Evolutionary conservation across 2,888 invertebrate genomes (phyloP), one percentile per base, ranked within the genome.

Genomic region (Phania funesta): DNA sequence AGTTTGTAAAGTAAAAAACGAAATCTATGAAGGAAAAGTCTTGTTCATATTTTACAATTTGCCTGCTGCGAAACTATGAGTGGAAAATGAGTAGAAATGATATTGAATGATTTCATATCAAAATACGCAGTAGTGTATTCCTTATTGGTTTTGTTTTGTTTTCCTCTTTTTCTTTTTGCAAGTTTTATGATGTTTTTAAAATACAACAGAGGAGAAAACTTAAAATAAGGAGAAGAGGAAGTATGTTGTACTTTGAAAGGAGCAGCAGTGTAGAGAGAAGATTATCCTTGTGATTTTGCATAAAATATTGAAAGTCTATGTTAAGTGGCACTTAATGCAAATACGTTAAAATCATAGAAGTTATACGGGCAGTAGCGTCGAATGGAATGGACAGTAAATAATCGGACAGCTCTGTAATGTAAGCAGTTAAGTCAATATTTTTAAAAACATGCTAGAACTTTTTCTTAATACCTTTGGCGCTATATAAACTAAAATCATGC

Each of bases 291-390:
- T 82, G 87, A 86, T 85, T 88, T 88, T 87, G 87, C 89, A 88
- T 88, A 89, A 88, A 87, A 87, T 89, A 89, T 89, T 88, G 88
- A 87, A 87, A 89, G 88, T 85, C 85, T 86, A 86, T 88, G 87
- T 89, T 88, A 89, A 89, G 87, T 89, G 89, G 85, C 86, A 87
- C 87, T 89, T 87, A 88, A 89, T 88, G 88, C 88, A 88, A 89
- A 89, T 89, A 85, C 83, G 56, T 74, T 78, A 79, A 70, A 82
- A 74, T 78, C 78, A 74, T 64, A 76, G 68, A 48, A 77, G 50
- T 54, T 79, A 46, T 60, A 64, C 8, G 41, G 64, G 2, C 58
- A 83, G 54, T 24, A 29, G 29, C 75, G 80, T 67, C 35, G 22
- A 0, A 3, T 0, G 2, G 9, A 18, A 35, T 26, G n/a, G 41